Conservation (phyloP, 2,113 vertebrate species). For the Apteryx owenii region DNA sequence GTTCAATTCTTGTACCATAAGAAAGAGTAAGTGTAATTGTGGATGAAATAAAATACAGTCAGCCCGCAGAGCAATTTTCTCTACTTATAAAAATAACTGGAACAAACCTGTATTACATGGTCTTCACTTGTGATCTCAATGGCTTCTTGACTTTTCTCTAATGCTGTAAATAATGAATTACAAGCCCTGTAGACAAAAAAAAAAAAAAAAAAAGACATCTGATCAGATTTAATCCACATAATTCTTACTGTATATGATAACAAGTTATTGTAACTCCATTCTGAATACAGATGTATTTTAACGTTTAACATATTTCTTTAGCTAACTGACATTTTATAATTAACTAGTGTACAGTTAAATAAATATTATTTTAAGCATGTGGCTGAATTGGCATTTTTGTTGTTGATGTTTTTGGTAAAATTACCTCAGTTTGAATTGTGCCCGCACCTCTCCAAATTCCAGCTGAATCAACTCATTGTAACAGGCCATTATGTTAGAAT, state of each 20-base stretch:
- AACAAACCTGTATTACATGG: conserved; percentile 93
- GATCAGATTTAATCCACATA: not conserved
- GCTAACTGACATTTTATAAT: not conserved
- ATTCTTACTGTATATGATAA: not conserved
- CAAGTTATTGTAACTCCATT: not conserved
- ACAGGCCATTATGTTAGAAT: conserved; percentile 93
- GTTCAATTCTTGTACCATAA: not conserved
- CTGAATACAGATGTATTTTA: not conserved
- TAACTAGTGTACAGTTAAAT: not conserved
- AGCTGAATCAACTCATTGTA: conserved; percentile 97
- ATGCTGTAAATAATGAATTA: conserved; percentile 93
- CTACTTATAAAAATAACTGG: not conserved
- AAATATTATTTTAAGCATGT: not conserved
- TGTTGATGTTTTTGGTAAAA: not conserved
- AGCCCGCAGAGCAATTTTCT: not conserved
- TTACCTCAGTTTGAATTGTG: conserved; percentile 97
- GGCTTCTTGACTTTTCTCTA: conserved; percentile 98
- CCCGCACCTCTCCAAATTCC: conserved; percentile 92
- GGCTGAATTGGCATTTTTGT: not conserved
- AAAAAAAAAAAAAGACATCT: not conserved
- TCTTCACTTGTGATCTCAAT: conserved; percentile 98
- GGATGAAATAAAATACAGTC: not conserved
- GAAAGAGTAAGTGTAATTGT: not conserved
- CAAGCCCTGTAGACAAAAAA: conserved; percentile 84
- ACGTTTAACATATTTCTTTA: not conserved